These are phyloP conservation scores for Cryptocephalus moraei DNA, from an alignment of 2,888 invertebrate species.

Conservation along the genomic window DNA sequence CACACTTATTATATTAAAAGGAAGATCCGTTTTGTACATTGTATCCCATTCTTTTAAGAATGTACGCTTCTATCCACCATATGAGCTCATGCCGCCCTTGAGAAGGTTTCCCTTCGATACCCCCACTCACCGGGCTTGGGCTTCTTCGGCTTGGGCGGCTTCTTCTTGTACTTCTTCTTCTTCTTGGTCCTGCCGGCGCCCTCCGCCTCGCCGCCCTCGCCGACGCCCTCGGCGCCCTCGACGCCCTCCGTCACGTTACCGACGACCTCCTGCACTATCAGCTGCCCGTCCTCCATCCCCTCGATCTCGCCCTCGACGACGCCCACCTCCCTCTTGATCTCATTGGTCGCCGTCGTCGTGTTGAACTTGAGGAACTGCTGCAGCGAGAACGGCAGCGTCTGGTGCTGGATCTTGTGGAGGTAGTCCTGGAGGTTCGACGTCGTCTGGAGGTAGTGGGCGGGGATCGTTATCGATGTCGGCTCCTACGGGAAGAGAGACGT, in stretches of 20 bases:
- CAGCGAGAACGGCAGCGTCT: constrained; percentile 44
- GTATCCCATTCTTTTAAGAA: too few species aligned
- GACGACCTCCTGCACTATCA: constrained; percentile 32
- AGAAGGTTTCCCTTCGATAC: too few species aligned
- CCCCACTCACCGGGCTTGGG: constrained; percentile 53
- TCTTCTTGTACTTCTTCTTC: constrained; percentile 74
- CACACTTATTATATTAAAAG: too few species aligned
- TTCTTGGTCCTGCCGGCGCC: constrained; percentile 44
- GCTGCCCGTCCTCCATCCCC: constrained; percentile 34
- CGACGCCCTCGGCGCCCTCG: constrained; percentile 31
- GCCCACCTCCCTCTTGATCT: constrained; percentile 43
- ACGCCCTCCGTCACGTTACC: constrained; percentile 34
- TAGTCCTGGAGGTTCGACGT: constrained; percentile 43
- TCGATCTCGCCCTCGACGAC: constrained; percentile 42
- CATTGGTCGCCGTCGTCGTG: constrained; percentile 20
- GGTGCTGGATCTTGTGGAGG: constrained; percentile 38
- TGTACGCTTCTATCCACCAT: too few species aligned
- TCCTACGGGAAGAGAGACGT: too few species aligned
- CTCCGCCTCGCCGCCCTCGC: constrained; percentile 31
- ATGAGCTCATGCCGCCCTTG: too few species aligned
- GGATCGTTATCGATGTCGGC: constrained; percentile 37
- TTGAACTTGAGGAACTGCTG: constrained; percentile 57
- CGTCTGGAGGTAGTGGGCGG: constrained; percentile 44
- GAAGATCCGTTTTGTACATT: too few species aligned
- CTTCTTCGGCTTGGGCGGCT: constrained; percentile 64